A percentile compares a stretch with the other conserved stretches of the same genome.
These are phyloP conservation scores for Tapirus terrestris DNA, from an alignment of 2,113 vertebrate species.

Conservation along the genomic window DNA sequence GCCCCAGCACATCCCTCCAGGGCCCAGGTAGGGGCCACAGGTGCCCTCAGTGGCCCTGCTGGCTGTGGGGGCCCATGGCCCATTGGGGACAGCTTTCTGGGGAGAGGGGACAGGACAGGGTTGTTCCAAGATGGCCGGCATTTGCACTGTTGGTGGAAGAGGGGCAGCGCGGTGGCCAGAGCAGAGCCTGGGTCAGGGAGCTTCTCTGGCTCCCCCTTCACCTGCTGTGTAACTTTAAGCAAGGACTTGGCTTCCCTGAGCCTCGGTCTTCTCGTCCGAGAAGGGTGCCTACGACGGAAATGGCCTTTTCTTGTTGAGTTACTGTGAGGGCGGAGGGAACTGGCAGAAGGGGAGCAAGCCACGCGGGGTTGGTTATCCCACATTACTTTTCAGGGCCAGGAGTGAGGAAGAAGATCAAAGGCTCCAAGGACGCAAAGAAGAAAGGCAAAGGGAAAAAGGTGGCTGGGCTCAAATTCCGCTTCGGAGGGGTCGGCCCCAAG, in stretches of 20 bases:
- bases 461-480: slow-evolving; percentile 91
- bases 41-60: neutral
- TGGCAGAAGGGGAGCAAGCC: accelerated
- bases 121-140: neutral
- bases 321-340: accelerated
- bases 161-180: neutral
- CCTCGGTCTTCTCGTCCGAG: neutral
- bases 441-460: slow-evolving; percentile 95
- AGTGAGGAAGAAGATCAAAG: slow-evolving; percentile 93
- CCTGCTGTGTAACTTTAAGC: neutral
- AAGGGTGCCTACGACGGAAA: accelerated
- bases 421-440: slow-evolving; percentile 93
- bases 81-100: neutral
- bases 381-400: slow-evolving; percentile 90
- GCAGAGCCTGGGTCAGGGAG: accelerated
- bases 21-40: neutral
- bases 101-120: neutral
- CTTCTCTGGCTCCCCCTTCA: neutral
- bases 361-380: accelerated
- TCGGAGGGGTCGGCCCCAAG: slow-evolving; percentile 92
- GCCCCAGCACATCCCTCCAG: neutral
- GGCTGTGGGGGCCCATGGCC: accelerated
- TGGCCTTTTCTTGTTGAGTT: accelerated
- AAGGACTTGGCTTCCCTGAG: neutral
- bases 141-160: neutral